Evolutionary conservation across 1,140 invertebrate species (phyloP), one percentile per base, ranked within the genome.

Genomic region (Caenorhabditis inopinata): DNA sequence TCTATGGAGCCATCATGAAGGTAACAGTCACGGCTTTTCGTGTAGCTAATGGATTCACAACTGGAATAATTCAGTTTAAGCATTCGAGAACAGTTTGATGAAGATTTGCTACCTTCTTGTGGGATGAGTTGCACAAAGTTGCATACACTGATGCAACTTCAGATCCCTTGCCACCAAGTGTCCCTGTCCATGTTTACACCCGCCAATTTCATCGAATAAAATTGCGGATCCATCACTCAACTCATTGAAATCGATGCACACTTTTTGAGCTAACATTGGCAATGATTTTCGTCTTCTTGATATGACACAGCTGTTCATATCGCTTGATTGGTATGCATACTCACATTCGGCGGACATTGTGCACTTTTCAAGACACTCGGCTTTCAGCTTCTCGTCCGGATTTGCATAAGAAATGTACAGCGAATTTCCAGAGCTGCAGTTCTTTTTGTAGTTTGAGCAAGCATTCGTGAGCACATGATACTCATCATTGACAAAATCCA

Each of bases 401-500:
- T 47, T 48, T 6, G 5, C n/a, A 48, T 49, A 35, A 23, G 74
- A 47, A 47, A 75, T 25, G 23, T 75, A 75, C 5, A 75, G 32
- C 0, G 74, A 48, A 12, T 75, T 75, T 35, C 25, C 21, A 1
- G 74, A 51, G 0, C 32, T 48, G 21, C 74, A 75, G 18, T 16
- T 21, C 32, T 47, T 32, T 48, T 75, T 47, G 14, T 47, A 35
- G 12, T 47, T 25, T 16, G 45, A 48, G 12, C 74, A 75, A 1
- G 47, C 45, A 48, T 47, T 48, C 0, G 74, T 75, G 7, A 75
- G 47, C 0, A 75, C 45, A 32, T 75, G 74, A 75, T 75, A 75
- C 27, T 75, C 74, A n/a, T 75, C 74, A 21, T 75, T 75, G 4
- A 75, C 74, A 75, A 75, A 75, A 75, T 75, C 74, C 2, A 75